These are phyloP conservation scores for Brachypodius melanocephalos DNA, from an alignment of 2,113 vertebrate genomes.

Conservation along the genomic window DNA sequence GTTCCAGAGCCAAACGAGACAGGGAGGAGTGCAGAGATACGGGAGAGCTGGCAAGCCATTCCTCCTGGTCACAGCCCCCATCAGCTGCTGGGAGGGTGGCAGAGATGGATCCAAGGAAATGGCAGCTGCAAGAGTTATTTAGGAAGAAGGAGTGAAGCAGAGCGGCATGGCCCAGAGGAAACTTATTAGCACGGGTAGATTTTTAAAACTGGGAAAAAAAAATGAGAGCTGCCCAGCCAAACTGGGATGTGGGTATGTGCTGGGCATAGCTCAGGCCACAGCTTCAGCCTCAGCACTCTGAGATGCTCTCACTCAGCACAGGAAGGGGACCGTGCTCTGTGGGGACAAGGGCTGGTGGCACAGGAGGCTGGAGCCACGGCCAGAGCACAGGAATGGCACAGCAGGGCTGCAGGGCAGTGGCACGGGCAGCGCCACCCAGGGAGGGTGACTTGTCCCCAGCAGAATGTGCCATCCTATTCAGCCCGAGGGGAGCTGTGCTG, in stretches of 20 bases:
- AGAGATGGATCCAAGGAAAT: background rate
- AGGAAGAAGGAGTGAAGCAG: background rate
- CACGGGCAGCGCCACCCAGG: conserved; percentile 1
- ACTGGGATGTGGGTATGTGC: background rate
- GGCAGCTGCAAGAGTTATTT: background rate
- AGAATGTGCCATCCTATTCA: conserved; percentile 26
- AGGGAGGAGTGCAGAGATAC: background rate
- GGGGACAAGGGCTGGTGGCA: background rate
- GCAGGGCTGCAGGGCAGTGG: background rate
- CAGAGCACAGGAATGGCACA: background rate
- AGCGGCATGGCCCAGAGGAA: background rate
- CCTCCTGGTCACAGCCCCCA: background rate
- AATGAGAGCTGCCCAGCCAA: background rate
- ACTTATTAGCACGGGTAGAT: background rate
- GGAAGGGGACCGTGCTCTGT: background rate
- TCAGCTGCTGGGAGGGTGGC: background rate
- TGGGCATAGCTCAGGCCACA: background rate
- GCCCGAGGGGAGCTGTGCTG: conserved; percentile 65
- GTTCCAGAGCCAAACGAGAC: background rate
- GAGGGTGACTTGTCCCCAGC: background rate
- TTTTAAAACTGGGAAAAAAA: background rate
- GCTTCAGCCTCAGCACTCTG: background rate
- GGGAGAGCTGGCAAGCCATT: background rate
- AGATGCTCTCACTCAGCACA: background rate
- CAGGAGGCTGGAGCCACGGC: background rate